phyloP scores from a whole-genome alignment of 2,113 vertebrate genomes.

The Prochilodus magdalenae region DNA sequence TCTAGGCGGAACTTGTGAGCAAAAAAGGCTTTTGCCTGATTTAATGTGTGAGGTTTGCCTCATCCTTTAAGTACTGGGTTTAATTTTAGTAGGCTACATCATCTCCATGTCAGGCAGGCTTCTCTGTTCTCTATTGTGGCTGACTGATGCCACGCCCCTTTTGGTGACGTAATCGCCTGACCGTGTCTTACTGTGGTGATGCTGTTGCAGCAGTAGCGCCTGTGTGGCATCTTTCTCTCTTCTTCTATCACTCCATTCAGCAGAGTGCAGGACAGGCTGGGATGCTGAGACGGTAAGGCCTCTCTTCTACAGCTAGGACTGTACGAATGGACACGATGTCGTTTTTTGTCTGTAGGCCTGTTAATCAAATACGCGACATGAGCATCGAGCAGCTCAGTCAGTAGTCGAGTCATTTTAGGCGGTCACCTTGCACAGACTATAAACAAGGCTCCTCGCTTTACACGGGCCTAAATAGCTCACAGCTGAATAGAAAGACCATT shows the following conservation, averaged over 20 bases:
- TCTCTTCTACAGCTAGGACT: background rate
- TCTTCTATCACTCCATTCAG: slow-evolving; percentile 55
- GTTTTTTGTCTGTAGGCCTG: background rate
- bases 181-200: background rate
- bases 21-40: background rate
- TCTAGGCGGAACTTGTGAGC: too few species aligned
- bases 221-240: slow-evolving; percentile 51
- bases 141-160: background rate
- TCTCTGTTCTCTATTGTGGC: background rate
- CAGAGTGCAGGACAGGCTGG: slow-evolving; percentile 61
- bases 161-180: slow-evolving; percentile 11
- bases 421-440: slow-evolving; percentile 48
- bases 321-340: background rate
- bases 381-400: background rate
- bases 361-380: background rate
- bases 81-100: background rate
- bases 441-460: slow-evolving; percentile 5
- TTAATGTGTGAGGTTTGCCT: background rate
- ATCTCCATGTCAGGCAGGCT: background rate
- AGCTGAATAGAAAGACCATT: background rate
- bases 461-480: background rate
- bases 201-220: slow-evolving; percentile 40
- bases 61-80: background rate
- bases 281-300: slow-evolving; percentile 54
- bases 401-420: background rate